Evolutionary conservation across 2,113 vertebrate species (phyloP).

Genomic region (Numida meleagris): DNA sequence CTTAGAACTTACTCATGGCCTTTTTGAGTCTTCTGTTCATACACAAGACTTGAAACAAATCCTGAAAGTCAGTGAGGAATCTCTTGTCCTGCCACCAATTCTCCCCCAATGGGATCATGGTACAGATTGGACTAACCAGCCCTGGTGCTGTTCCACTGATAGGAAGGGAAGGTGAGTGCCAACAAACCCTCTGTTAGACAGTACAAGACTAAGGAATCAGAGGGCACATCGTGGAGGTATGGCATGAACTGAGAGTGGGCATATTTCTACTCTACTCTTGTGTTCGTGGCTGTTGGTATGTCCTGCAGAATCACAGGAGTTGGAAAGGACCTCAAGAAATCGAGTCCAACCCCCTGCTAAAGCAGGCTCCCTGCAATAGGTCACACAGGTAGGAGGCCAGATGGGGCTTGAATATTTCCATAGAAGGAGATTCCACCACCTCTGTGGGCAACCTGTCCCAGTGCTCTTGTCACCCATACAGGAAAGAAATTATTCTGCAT

Average conservation of each 20-base stretch:
- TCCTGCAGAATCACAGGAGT: background rate
- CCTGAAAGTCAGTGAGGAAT: too few relatives aligned
- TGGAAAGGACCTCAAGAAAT: too few relatives aligned
- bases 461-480: too few relatives aligned
- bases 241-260: background rate
- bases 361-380: too few relatives aligned
- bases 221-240: background rate
- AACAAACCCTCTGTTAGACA: background rate
- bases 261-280: background rate
- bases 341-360: too few relatives aligned
- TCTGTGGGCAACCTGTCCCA: too few relatives aligned
- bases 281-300: background rate
- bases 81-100: background rate
- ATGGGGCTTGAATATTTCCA: too few relatives aligned
- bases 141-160: too few relatives aligned
- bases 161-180: background rate
- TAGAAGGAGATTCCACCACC: too few relatives aligned
- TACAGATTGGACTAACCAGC: accelerated
- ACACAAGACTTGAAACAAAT: accelerated
- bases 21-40: background rate
- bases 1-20: background rate
- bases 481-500: too few relatives aligned
- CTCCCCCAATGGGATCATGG: background rate
- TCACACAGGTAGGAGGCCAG: too few relatives aligned
- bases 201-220: background rate